Conservation (phyloP, 2,113 vertebrate genomes). For the Zingel zingel region DNA sequence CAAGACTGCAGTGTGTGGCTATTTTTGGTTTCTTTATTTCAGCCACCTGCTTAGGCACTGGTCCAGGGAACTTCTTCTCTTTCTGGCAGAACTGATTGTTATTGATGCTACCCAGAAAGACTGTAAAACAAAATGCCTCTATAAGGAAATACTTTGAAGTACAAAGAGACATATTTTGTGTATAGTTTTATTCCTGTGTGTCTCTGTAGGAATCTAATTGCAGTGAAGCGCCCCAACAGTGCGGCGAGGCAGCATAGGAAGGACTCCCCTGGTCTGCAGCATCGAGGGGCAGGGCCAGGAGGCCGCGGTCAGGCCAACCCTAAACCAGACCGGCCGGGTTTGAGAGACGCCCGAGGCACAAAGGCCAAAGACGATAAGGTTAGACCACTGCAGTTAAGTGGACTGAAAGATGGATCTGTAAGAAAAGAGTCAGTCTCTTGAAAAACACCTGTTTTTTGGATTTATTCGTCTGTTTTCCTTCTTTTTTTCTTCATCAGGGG, state of each 20-base stretch:
- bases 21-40: slow-evolving; percentile 15
- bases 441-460: neutral
- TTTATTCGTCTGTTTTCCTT: neutral
- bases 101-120: slow-evolving; percentile 10
- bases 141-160: slow-evolving; percentile 45
- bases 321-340: slow-evolving; percentile 85
- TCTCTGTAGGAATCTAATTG: slow-evolving; percentile 81
- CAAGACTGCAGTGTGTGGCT: neutral
- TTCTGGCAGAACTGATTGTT: slow-evolving; percentile 11
- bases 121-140: neutral
- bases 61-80: neutral
- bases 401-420: neutral
- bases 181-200: neutral
- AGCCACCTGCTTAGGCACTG: slow-evolving; percentile 1
- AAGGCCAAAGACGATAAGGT: slow-evolving; percentile 94
- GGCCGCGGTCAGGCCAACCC: slow-evolving; percentile 85
- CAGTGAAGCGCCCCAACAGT: slow-evolving; percentile 89
- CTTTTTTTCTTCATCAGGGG: slow-evolving; percentile 75
- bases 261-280: slow-evolving; percentile 89
- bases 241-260: slow-evolving; percentile 89
- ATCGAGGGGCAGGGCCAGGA: slow-evolving; percentile 80
- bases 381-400: slow-evolving; percentile 19
- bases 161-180: slow-evolving; percentile 43
- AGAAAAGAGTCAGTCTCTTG: neutral
- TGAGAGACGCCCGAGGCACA: slow-evolving; percentile 84